These are phyloP conservation scores for Stramonita haemastoma DNA, from an alignment of 2,888 invertebrate genomes.

Conservation along the genomic window DNA sequence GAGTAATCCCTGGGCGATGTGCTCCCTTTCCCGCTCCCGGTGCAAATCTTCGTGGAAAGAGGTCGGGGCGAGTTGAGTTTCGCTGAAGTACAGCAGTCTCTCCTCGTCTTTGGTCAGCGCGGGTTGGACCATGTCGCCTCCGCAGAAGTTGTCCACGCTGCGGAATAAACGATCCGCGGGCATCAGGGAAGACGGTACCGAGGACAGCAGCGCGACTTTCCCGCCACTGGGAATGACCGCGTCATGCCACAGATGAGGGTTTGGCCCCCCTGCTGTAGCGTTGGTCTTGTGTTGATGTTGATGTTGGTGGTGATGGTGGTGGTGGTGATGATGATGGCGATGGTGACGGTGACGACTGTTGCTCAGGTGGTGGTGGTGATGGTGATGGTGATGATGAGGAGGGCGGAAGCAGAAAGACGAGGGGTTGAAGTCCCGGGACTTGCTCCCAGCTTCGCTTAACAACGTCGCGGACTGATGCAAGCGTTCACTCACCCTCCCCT, in stretches of 20 bases:
- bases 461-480: not conserved
- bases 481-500: not conserved
- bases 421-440: not conserved
- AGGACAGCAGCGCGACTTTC: not conserved
- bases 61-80: constrained; percentile 19
- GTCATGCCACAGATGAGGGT: not conserved
- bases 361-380: not conserved
- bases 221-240: not conserved
- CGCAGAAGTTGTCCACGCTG: constrained; percentile 42
- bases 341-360: not conserved
- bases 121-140: not conserved
- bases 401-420: not conserved
- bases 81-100: constrained; percentile 30
- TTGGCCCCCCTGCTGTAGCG: not conserved
- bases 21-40: not conserved
- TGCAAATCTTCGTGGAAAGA: not conserved
- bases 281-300: not conserved
- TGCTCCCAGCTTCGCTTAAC: not conserved
- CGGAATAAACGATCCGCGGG: constrained; percentile 23
- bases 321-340: not conserved
- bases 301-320: not conserved
- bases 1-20: constrained; percentile 41
- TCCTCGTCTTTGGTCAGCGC: not conserved
- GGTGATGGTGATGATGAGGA: constrained; percentile 13
- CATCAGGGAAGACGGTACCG: not conserved